Evolutionary conservation across 1,140 invertebrate species (phyloP).

Genomic region (Octopus sinensis): DNA sequence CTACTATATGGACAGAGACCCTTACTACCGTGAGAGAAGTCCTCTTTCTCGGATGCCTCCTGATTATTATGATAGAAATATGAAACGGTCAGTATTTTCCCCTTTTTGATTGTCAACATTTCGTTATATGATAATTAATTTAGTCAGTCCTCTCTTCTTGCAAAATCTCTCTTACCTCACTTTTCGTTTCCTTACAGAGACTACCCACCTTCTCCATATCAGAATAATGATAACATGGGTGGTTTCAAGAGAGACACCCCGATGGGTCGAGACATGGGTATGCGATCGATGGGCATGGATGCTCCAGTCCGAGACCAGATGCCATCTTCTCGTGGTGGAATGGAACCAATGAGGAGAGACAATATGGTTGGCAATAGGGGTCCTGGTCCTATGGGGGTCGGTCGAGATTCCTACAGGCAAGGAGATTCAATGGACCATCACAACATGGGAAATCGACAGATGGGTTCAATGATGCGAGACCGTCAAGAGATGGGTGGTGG

Average conservation of each 20-base stretch:
- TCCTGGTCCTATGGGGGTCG: neutral
- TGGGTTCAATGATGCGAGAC: constrained; percentile 8
- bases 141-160: neutral
- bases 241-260: neutral
- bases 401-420: neutral
- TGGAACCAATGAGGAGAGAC: constrained; percentile 9
- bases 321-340: neutral
- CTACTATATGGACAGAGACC: constrained; percentile 14
- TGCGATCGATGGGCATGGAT: constrained; percentile 10
- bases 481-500: neutral
- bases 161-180: neutral
- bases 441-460: constrained; percentile 7
- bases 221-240: constrained; percentile 4
- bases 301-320: neutral
- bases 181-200: constrained; percentile 3
- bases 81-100: neutral
- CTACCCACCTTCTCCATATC: neutral
- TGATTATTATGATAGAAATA: constrained; percentile 9
- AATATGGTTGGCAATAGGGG: neutral
- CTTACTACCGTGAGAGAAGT: constrained; percentile 7
- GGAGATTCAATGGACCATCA: neutral
- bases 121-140: neutral
- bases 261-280: constrained; percentile 14
- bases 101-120: neutral
- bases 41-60: neutral